Base-by-base conservation (phyloP, 2,888 invertebrate genomes). In the Parelbella ahira region DNA sequence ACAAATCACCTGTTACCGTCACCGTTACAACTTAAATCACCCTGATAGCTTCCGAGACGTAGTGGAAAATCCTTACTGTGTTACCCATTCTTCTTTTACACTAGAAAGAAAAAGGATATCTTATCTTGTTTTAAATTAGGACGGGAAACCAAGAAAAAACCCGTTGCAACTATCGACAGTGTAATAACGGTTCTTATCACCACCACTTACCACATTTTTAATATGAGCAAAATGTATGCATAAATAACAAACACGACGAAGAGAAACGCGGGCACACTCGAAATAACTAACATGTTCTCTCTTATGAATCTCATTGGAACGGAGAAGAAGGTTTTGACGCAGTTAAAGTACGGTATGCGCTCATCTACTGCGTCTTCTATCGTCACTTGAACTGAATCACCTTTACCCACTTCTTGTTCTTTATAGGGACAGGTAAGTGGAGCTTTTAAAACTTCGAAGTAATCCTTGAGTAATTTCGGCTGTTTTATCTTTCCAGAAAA, bases 191-290 rank as follows among this genome's bases (percentile, higher is more conserved):
- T n/a, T n/a, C n/a, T n/a, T n/a, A n/a, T n/a, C n/a, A n/a, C n/a
- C n/a, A n/a, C n/a, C n/a, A n/a, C n/a, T 58, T 45, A 67, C 57
- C 51, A 68, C 43, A 63, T 55, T 42, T 66, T 70, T 45, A 68
- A 54, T 48, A 73, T 10, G 4, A 74, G 44, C 32, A 67, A 42
- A 3, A 42, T 11, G 18, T 42, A 42, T 11, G 34, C 63, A 50
- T 82, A 83, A 23, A 77, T 12, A 39, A 68, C 57, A 20, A 78
- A 50, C 29, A 83, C 15, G 13, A 64, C 48, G 10, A 73, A 47
- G 38, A 81, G 65, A 50, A 83, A 82, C 4, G 66, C 57, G 1
- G 84, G 82, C 0, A 80, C 74, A 58, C 72, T 72, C 0, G 60
- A 56, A 8, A 84, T 52, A 0, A 84, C 64, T 15, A 77, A 50